phyloP scores from a whole-genome alignment of 2,113 vertebrate genomes.

The Carassius auratus region DNA sequence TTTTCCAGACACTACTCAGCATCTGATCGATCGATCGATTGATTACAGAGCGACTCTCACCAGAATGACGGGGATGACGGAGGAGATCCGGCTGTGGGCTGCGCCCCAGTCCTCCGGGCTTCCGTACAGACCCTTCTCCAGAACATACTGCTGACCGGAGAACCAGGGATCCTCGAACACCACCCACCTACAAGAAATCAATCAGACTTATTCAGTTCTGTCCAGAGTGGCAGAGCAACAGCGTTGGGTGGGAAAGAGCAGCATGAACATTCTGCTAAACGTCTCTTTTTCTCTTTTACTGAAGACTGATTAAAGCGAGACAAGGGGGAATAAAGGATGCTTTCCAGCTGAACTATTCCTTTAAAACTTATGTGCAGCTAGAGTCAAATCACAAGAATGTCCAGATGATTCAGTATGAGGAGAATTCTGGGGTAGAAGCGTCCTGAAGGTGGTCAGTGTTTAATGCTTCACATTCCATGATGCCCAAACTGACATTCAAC shows the following conservation, averaged over 20 bases:
- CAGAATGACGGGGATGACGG: conserved; percentile 84
- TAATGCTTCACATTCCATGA: neutral
- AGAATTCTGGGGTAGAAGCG: neutral
- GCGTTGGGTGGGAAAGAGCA: too few species aligned
- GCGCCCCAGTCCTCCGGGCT: conserved; percentile 87
- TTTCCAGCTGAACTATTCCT: conserved; percentile 74
- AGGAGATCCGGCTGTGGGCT: conserved; percentile 79
- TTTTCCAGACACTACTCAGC: too few species aligned
- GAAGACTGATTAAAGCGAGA: too few species aligned
- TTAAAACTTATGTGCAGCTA: neutral
- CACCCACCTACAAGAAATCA: conserved; percentile 80
- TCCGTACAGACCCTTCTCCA: conserved; percentile 90
- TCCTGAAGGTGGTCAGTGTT: neutral
- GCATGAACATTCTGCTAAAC: too few species aligned
- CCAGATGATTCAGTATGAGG: neutral
- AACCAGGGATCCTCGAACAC: conserved; percentile 88
- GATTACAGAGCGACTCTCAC: conserved; percentile 71
- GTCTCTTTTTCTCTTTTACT: too few species aligned
- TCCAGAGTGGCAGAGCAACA: too few species aligned
- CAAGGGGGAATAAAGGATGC: too few species aligned
- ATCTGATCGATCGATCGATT: too few species aligned
- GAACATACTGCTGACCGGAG: conserved; percentile 84
- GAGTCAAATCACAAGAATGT: neutral
- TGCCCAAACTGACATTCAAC: neutral
- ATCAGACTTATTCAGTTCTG: too few species aligned